Conservation (phyloP, 2,888 invertebrate species). For the Agrochola circellaris region DNA sequence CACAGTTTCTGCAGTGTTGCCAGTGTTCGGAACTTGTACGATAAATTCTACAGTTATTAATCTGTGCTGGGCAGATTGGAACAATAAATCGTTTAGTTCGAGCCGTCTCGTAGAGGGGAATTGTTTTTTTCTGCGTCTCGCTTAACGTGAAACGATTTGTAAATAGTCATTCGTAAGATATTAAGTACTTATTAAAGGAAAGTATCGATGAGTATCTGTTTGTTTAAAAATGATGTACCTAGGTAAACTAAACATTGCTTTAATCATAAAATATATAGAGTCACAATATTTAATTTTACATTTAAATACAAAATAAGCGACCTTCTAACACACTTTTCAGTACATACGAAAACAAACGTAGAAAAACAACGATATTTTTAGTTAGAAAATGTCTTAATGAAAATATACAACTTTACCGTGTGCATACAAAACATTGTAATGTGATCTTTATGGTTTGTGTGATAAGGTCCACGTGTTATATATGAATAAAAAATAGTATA, state of each 20-base stretch:
- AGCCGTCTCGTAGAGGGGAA: slow-evolving; percentile 11
- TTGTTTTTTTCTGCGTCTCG: slow-evolving; percentile 6
- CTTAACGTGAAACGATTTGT: background rate
- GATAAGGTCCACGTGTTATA: slow-evolving; percentile 58
- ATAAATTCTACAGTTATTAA: slow-evolving; percentile 60
- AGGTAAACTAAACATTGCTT: background rate
- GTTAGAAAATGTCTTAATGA: slow-evolving; percentile 67
- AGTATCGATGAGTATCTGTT: too few species aligned
- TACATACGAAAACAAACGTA: slow-evolving; percentile 32
- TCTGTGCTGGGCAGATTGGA: slow-evolving; percentile 46
- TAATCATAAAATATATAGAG: background rate
- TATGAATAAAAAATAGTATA: slow-evolving; percentile 63
- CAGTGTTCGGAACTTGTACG: slow-evolving; percentile 47
- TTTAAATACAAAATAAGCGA: slow-evolving; percentile 17
- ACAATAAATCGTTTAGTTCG: slow-evolving; percentile 52
- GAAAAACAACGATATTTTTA: slow-evolving; percentile 57
- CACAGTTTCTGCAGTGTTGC: slow-evolving; percentile 51
- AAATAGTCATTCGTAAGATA: background rate
- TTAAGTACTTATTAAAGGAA: background rate
- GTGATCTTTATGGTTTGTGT: slow-evolving; percentile 57
- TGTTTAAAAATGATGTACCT: background rate
- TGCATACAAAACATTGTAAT: slow-evolving; percentile 48
- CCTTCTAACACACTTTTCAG: slow-evolving; percentile 50
- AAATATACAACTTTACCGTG: slow-evolving; percentile 54
- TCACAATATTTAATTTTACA: background rate